These are phyloP conservation scores for Gryon sp. DNA, from an alignment of 1,140 invertebrate species.

Conservation along the genomic window DNA sequence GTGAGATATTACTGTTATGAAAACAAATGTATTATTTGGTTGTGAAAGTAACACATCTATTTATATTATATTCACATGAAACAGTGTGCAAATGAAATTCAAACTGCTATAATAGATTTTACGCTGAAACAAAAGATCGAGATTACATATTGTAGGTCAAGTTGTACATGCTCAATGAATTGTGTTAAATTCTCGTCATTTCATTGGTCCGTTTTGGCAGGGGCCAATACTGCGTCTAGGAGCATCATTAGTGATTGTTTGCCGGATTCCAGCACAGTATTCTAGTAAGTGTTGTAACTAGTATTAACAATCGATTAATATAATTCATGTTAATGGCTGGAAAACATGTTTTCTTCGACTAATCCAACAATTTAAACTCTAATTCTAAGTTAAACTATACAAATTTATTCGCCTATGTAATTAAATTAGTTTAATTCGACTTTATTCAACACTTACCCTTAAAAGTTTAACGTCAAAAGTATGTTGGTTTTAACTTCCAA, in stretches of 20 bases:
- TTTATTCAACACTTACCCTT: too few species aligned
- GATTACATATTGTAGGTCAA: too few species aligned
- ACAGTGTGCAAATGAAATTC: conserved; percentile 4
- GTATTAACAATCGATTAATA: too few species aligned
- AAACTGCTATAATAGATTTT: conserved; percentile 1
- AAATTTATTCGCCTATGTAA: too few species aligned
- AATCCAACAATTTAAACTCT: too few species aligned
- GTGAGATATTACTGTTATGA: conserved; percentile 15
- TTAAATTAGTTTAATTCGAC: too few species aligned
- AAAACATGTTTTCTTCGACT: too few species aligned
- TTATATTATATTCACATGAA: conserved; percentile 4
- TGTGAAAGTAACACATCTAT: neutral
- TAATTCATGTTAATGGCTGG: too few species aligned
- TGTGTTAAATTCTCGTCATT: conserved; percentile 22
- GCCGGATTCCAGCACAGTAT: conserved; percentile 24
- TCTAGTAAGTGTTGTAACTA: conserved; percentile 20
- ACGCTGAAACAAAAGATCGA: too few species aligned
- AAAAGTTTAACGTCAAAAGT: too few species aligned
- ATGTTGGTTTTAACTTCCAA: too few species aligned
- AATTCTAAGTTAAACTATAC: too few species aligned
- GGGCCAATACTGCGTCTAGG: conserved; percentile 35
- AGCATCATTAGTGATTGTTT: conserved; percentile 52
- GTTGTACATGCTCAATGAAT: conserved; percentile 2
- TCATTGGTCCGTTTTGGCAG: conserved; percentile 8
- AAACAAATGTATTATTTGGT: conserved; percentile 31